Evolutionary conservation across 2,797 vertebrate species (phyloP).

Genomic region (Cuculus canorus): DNA sequence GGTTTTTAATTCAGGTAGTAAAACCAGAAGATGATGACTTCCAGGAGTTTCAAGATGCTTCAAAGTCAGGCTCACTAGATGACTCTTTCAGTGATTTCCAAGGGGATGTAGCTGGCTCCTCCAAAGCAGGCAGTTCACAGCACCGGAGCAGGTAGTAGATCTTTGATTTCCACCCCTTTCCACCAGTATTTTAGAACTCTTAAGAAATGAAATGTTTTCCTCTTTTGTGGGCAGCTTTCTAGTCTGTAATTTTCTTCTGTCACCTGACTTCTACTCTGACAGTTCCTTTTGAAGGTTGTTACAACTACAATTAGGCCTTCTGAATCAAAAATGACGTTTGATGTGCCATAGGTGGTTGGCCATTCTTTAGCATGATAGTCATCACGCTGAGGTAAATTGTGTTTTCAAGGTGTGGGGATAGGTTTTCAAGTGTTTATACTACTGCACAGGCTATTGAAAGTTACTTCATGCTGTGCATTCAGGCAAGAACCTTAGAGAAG

Average conservation of each 20-base stretch:
- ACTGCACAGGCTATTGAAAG: background rate
- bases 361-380: background rate
- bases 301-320: background rate
- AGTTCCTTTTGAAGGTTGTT: background rate
- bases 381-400: constrained; percentile 5
- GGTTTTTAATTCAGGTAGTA: constrained; percentile 76
- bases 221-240: background rate
- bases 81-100: constrained; percentile 92
- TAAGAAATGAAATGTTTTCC: background rate
- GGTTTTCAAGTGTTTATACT: background rate
- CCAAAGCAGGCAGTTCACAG: constrained; percentile 78
- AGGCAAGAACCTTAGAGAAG: background rate
- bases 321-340: background rate
- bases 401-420: background rate
- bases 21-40: constrained; percentile 97
- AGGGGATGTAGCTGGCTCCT: constrained; percentile 80
- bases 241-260: background rate
- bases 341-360: background rate
- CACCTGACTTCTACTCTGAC: background rate
- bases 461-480: constrained; percentile 1
- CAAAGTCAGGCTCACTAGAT: constrained; percentile 86
- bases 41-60: constrained; percentile 98
- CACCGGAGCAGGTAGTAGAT: constrained; percentile 86
- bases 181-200: background rate
- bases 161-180: background rate